A percentile compares a stretch with the other conserved stretches of the same genome.
phyloP scores from a whole-genome alignment of 2,797 vertebrate genomes.

The Argya squamiceps region DNA sequence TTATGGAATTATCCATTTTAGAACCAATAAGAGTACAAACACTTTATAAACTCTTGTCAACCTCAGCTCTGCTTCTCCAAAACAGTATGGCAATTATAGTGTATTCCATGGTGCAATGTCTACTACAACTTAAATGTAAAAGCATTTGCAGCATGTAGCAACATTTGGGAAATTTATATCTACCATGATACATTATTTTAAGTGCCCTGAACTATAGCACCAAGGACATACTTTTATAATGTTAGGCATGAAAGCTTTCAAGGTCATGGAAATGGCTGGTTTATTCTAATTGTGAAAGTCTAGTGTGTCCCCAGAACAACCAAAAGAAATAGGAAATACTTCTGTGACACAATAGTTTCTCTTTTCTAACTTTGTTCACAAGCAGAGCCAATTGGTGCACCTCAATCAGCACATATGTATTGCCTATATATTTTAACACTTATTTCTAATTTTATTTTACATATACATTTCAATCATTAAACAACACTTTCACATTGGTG shows the following conservation, averaged over 20 bases:
- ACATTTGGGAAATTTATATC: not conserved
- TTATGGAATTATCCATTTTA: not conserved
- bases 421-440: not conserved
- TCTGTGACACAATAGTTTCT: not conserved
- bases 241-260: not conserved
- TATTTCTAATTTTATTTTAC: not conserved
- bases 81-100: not conserved
- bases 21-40: not conserved
- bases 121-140: not conserved
- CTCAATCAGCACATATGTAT: not conserved
- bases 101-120: not conserved
- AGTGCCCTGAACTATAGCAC: not conserved
- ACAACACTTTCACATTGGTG: not conserved
- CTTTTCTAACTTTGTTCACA: not conserved
- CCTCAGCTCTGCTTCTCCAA: accelerated
- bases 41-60: not conserved
- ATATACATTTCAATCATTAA: not conserved
- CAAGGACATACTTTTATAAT: not conserved
- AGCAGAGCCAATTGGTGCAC: not conserved
- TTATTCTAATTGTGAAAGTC: not conserved
- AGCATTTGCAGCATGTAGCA: not conserved
- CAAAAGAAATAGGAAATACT: not conserved
- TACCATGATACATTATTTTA: not conserved
- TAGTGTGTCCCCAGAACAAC: not conserved
- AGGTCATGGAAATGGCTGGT: not conserved